Evolutionary conservation across 2,888 invertebrate species (phyloP), one percentile per base, ranked within the genome.

Genomic region (Polylopha cassiicola): DNA sequence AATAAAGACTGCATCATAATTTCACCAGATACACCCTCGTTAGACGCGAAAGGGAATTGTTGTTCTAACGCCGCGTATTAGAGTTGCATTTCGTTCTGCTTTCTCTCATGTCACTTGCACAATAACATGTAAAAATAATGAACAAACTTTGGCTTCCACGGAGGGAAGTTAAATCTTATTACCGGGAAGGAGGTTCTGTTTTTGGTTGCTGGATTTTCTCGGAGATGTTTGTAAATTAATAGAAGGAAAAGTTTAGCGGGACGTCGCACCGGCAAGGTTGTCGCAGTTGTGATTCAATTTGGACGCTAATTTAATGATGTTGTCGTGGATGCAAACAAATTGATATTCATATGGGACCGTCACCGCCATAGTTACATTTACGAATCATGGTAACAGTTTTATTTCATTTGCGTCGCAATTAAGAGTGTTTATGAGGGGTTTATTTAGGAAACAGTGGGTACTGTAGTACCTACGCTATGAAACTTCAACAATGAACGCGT

Each of bases 1-100:
- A 81, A 82, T 85, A 85, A 84, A 84, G 84, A 84, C 84, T 84
- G 85, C 84, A 85, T 85, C 85, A 84, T 85, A 85, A 85, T 85
- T 85, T 80, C 79, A 84, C 80, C 80, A 81, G 82, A 84, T 77
- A 81, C 77, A 78, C 79, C 79, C 80, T 71, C 61, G 59, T 55
- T 41, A 46, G 36, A 30, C 29, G 58, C 55, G 53, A 65, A 57
- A 62, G 58, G 58, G 53, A 80, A 76, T 68, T 61, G 51, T 65
- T 47, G 71, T 65, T 68, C 68, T 78, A 78, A 68, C 55, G 50
- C 62, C 34, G 33, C 37, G 56, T 21, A 41, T 52, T 73, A 80
- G 53, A 64, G 80, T 76, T 58, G 58, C 57, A 63, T 74, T 76
- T 77, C 46, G 60, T 56, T 51, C 57, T 48, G 51, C 53, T 46